Conservation (phyloP, 1,140 invertebrate species). For the Cyphomyrmex costatus region DNA sequence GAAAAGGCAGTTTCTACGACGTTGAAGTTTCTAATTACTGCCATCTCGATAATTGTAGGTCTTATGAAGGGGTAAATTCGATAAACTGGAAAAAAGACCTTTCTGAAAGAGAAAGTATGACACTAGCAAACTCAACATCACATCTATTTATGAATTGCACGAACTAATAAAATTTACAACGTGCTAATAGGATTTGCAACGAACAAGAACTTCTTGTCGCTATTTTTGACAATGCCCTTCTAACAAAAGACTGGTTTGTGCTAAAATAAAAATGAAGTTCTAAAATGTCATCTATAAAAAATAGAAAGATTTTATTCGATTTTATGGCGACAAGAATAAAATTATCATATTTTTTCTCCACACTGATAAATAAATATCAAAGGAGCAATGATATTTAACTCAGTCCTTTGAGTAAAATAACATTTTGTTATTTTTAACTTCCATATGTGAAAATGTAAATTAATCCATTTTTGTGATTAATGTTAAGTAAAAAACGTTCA, state of each 20-base stretch:
- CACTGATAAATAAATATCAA: no score
- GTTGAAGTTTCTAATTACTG: constrained; percentile 50
- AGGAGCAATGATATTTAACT: no score
- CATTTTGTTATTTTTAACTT: no score
- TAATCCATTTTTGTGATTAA: no score
- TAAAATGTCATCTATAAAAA: not conserved
- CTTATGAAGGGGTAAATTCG: constrained; percentile 37
- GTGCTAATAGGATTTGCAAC: constrained; percentile 22
- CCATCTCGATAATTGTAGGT: constrained; percentile 40
- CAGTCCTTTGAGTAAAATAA: no score
- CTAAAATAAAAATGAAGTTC: not conserved
- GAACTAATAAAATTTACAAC: constrained; percentile 34
- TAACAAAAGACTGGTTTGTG: not conserved
- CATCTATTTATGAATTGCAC: constrained; percentile 8
- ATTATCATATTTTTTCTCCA: not conserved
- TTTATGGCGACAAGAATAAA: not conserved
- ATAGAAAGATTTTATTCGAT: not conserved
- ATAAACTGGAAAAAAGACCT: constrained; percentile 24
- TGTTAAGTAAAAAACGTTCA: no score
- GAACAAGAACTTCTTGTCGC: not conserved
- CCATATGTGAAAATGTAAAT: no score
- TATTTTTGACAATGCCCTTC: not conserved
- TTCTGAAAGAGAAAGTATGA: constrained; percentile 12
- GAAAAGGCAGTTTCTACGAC: constrained; percentile 26
- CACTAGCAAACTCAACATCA: not conserved